phyloP scores from a whole-genome alignment of 2,113 vertebrate species.

The Cyprinus carpio region DNA sequence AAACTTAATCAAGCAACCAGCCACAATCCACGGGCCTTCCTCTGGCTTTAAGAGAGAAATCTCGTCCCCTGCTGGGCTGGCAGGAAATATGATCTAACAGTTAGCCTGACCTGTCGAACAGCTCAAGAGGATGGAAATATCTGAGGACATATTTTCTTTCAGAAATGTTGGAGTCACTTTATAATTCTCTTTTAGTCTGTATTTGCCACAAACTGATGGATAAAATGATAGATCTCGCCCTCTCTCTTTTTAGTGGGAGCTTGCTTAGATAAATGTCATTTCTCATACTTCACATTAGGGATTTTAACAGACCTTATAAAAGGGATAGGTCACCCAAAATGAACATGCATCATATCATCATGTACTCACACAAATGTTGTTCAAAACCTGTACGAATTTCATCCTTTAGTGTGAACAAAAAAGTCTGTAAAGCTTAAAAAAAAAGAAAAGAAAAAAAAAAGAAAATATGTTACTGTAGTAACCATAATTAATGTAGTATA shows the following conservation, averaged over 20 bases:
- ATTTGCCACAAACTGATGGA: background rate
- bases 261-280: background rate
- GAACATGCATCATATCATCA: background rate
- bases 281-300: background rate
- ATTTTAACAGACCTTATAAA: background rate
- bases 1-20: background rate
- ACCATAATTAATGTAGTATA: too few species aligned
- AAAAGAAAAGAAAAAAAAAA: too few species aligned
- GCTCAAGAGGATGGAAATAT: background rate
- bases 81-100: slow-evolving; percentile 3
- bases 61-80: background rate
- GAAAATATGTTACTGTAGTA: too few species aligned
- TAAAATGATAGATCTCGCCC: background rate
- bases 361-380: background rate
- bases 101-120: background rate
- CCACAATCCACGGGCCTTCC: background rate
- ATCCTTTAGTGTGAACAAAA: background rate
- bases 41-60: slow-evolving; percentile 1
- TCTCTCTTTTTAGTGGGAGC: background rate
- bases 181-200: slow-evolving; percentile 16
- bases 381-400: background rate
- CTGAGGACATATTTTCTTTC: background rate
- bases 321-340: background rate
- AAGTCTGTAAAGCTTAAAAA: background rate
- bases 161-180: background rate